Base-by-base conservation (phyloP, 2,888 invertebrate genomes). In the Lasioglossum villosulum region DNA sequence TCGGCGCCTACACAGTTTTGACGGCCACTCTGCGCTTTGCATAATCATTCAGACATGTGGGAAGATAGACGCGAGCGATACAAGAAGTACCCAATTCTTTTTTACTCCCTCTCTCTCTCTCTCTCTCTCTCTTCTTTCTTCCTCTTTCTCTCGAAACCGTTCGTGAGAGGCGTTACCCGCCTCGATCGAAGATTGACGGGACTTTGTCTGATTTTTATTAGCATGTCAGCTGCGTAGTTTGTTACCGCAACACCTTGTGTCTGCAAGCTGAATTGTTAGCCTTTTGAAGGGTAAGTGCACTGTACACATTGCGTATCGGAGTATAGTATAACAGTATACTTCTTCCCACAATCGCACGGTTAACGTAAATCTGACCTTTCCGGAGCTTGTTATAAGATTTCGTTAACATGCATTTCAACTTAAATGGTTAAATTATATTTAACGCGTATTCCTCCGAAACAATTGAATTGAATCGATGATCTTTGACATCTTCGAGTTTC, bases 21-120 rank as follows among this genome's bases (percentile, higher is more conserved):
- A 88, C 83, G 83, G 74, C 80, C 83, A 30, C 84, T 86, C 82
- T 45, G 37, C 72, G 72, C 74, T 89, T 89, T 88, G 88, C 90
- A 89, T 90, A 86, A 88, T 89, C 84, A 80, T 79, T 75, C 78
- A 71, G 74, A 71, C 80, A 84, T 52, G 85, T 88, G 89, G 85
- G 83, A 80, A 85, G 88, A 84, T 73, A 48, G 72, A 80, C 80
- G 75, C 66, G 74, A 79, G 63, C 80, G 79, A 82, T 74, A 78
- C 83, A 79, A 72, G 66, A 34, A 88, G 79, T 76, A 79, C 80
- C 59, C 42, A 63, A 73, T 75, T 84, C 79, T 84, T 68, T 68
- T 37, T 23, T 23, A 16, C 52, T 52, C 10, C 10, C 52, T 23
- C 52, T 23, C 8, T 23, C 23, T 52, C 52, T 52, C 23, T 48